These are phyloP conservation scores for Piaya cayana DNA, from an alignment of 2,113 vertebrate genomes.

Conservation along the genomic window DNA sequence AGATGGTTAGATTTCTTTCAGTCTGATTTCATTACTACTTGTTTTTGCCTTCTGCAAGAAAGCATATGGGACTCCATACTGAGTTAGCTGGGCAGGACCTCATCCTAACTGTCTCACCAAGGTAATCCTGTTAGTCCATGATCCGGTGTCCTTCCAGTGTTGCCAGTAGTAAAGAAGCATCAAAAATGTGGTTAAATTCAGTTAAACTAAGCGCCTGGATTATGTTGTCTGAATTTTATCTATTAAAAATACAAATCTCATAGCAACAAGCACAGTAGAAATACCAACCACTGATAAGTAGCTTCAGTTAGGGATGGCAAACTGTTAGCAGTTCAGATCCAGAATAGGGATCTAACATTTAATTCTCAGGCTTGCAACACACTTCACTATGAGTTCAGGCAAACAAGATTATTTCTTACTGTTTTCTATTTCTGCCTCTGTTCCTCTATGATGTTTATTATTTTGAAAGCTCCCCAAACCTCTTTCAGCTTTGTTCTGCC, in stretches of 20 bases:
- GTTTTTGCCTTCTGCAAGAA: constrained; percentile 13
- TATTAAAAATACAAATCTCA: background rate
- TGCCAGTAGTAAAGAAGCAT: background rate
- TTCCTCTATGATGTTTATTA: background rate
- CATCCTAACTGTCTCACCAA: background rate
- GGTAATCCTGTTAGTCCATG: background rate
- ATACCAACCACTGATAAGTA: background rate
- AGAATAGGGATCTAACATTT: background rate
- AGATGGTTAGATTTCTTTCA: constrained; percentile 58
- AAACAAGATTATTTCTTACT: background rate
- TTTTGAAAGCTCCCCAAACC: background rate
- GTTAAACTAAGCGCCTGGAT: background rate
- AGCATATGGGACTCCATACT: background rate
- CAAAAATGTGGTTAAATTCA: background rate
- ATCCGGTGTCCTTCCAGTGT: background rate
- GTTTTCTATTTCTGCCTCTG: background rate
- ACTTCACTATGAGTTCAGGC: background rate
- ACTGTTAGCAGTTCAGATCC: background rate
- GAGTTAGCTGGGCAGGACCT: background rate
- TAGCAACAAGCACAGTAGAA: background rate
- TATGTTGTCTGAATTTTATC: background rate
- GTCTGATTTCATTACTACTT: constrained; percentile 68
- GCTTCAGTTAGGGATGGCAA: background rate
- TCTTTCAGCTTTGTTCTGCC: background rate
- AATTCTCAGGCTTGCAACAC: background rate